Percentiles rank a stretch among this genome's conserved stretches.
phyloP scores from a whole-genome alignment of 2,113 vertebrate genomes.

The Crocuta crocuta region DNA sequence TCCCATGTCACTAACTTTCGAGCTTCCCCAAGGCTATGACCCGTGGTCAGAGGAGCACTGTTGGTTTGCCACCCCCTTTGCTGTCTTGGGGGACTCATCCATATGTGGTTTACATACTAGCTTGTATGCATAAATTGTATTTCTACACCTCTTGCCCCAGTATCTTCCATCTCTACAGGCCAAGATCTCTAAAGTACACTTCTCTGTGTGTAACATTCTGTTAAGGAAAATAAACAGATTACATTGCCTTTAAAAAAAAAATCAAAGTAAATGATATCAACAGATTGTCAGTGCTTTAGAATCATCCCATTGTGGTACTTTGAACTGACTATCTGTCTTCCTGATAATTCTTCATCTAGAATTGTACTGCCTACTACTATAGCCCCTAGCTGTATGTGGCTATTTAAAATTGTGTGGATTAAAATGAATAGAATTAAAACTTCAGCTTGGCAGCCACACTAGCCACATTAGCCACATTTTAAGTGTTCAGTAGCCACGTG shows the following conservation, averaged over 20 bases:
- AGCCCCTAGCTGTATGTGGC: neutral
- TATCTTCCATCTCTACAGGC: neutral
- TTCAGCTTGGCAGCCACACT: neutral
- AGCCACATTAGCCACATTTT: neutral
- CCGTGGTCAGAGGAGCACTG: neutral
- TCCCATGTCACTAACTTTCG: neutral
- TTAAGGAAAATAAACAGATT: constrained; percentile 26
- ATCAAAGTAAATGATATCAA: neutral
- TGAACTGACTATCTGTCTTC: neutral
- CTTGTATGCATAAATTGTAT: neutral
- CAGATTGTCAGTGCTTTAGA: neutral
- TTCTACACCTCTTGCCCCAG: neutral
- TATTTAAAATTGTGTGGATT: neutral
- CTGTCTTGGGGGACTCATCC: neutral
- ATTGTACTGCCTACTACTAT: neutral
- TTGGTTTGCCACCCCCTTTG: neutral
- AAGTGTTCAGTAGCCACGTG: neutral
- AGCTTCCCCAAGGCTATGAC: neutral
- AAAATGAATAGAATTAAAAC: neutral
- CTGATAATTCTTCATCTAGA: neutral
- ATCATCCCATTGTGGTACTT: neutral
- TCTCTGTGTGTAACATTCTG: neutral
- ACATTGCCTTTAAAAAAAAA: neutral
- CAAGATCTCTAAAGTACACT: constrained; percentile 1
- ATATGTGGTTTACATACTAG: neutral